A percentile compares a stretch with the other conserved stretches of the same genome.
Evolutionary conservation across 2,797 vertebrate genomes (phyloP).

Genomic region (Lutjanus argentimaculatus): DNA sequence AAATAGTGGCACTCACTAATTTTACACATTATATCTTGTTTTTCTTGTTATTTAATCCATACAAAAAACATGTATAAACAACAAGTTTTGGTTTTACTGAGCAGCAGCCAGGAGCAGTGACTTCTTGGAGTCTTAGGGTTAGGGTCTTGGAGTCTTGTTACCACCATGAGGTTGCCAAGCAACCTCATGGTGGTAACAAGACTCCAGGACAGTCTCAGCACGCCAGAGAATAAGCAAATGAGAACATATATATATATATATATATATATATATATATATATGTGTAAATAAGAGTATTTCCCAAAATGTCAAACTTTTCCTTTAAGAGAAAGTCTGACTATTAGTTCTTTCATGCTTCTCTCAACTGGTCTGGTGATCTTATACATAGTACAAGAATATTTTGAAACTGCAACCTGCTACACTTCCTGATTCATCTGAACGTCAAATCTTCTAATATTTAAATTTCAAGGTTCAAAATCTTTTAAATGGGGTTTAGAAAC

Average conservation of each 20-base stretch:
- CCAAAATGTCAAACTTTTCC: background rate
- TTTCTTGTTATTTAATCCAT: background rate
- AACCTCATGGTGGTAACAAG: constrained; percentile 18
- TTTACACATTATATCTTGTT: no score
- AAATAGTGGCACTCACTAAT: background rate
- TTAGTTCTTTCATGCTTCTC: background rate
- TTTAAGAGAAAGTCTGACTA: background rate
- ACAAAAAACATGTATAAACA: background rate
- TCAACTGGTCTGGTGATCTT: background rate
- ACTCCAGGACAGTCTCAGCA: constrained; percentile 18
- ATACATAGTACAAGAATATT: background rate
- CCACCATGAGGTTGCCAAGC: no score
- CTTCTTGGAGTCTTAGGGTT: constrained; percentile 17
- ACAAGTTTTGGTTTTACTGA: background rate
- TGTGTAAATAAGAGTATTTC: background rate
- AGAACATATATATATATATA: no score
- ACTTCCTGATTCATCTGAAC: background rate
- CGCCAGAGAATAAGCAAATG: background rate
- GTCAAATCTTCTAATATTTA: background rate
- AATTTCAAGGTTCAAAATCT: background rate
- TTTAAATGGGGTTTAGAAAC: background rate
- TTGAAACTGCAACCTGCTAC: background rate
- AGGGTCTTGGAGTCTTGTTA: no score
- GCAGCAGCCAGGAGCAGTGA: background rate
- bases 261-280: no score